Evolutionary conservation across 2,888 invertebrate genomes (phyloP).

Genomic region (Leucophenga maculata): DNA sequence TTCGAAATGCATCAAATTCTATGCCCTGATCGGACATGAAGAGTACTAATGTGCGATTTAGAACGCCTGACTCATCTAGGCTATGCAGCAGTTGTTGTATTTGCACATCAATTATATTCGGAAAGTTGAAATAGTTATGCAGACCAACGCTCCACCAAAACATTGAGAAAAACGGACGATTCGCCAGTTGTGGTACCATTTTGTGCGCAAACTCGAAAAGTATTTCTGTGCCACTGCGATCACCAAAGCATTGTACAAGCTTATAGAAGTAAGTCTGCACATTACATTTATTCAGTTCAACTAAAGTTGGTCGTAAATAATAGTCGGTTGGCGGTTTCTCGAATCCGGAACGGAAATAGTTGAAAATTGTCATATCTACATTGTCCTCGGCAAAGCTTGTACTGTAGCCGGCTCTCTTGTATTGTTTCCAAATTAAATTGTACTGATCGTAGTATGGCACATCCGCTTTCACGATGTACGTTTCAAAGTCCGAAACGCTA

Average conservation of each 20-base stretch:
- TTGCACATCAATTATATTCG: constrained; percentile 79
- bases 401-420: neutral
- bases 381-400: constrained; percentile 48
- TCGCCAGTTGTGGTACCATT: constrained; percentile 75
- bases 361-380: constrained; percentile 80
- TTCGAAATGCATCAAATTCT: constrained; percentile 84
- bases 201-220: constrained; percentile 80
- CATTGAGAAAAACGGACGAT: constrained; percentile 82
- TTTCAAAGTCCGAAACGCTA: constrained; percentile 76
- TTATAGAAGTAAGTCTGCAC: no score
- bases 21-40: constrained; percentile 91
- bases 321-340: constrained; percentile 84
- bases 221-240: constrained; percentile 63
- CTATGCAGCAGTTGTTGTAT: constrained; percentile 53
- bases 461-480: constrained; percentile 76
- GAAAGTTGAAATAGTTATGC: constrained; percentile 86
- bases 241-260: no score
- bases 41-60: constrained; percentile 80
- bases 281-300: constrained; percentile 72
- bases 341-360: constrained; percentile 84
- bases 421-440: neutral
- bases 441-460: constrained; percentile 76
- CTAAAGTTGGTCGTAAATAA: constrained; percentile 82
- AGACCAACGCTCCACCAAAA: constrained; percentile 87
- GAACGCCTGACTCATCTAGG: constrained; percentile 39